A percentile compares a stretch with the other conserved stretches of the same genome.
Conservation (phyloP, 2,113 vertebrate genomes). For the Dasyurus viverrinus region DNA sequence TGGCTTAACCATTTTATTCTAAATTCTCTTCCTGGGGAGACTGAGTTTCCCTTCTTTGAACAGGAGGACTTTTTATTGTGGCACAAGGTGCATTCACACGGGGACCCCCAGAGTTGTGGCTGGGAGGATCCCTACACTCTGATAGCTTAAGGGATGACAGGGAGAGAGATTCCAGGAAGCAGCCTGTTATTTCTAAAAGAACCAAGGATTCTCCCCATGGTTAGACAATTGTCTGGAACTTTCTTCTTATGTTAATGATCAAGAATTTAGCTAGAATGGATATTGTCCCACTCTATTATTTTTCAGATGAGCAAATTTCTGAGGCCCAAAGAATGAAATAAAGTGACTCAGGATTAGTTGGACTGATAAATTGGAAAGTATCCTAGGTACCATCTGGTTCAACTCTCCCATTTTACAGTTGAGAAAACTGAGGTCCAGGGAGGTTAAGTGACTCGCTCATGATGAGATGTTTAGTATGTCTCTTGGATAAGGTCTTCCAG, state of each 20-base stretch:
- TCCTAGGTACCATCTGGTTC: neutral
- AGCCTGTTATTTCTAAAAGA: neutral
- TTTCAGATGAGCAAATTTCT: neutral
- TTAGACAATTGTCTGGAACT: neutral
- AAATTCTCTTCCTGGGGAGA: slow-evolving; percentile 16
- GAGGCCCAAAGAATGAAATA: neutral
- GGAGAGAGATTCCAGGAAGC: neutral
- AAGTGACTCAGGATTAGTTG: neutral
- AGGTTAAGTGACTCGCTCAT: neutral
- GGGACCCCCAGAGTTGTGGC: neutral
- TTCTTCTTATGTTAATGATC: neutral
- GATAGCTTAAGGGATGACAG: neutral
- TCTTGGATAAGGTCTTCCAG: neutral
- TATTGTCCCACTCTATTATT: neutral
- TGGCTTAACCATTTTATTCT: neutral
- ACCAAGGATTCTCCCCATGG: neutral
- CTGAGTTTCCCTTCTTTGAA: neutral
- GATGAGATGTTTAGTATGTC: neutral
- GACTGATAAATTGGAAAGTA: neutral
- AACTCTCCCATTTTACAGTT: neutral
- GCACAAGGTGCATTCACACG: neutral
- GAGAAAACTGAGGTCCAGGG: neutral
- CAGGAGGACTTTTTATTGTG: slow-evolving; percentile 22
- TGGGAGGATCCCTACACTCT: neutral
- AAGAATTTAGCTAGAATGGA: neutral